Evolutionary conservation across 2,113 vertebrate genomes (phyloP).

Genomic region (Callorhinus ursinus): DNA sequence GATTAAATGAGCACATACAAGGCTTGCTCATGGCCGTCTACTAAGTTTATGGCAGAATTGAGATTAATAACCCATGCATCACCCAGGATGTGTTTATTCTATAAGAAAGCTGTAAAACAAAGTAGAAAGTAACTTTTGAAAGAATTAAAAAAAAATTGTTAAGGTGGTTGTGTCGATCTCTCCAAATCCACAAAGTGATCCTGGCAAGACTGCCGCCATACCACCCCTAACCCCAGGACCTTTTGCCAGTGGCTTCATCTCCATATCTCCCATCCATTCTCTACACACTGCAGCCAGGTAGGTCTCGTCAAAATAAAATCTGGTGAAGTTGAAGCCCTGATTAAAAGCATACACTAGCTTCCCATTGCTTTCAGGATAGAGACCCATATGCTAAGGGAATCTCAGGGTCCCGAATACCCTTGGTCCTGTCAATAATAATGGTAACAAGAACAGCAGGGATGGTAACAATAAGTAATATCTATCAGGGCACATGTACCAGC

Average conservation of each 20-base stretch:
- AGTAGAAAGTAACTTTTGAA: neutral
- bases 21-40: neutral
- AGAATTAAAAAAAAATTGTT: neutral
- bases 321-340: neutral
- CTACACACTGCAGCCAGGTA: neutral
- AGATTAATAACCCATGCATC: neutral
- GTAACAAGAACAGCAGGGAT: neutral
- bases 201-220: accelerated
- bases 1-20: neutral
- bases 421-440: neutral
- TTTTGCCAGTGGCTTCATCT: neutral
- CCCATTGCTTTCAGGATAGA: neutral
- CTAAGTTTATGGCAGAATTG: neutral
- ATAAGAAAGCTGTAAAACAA: neutral
- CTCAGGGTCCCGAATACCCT: neutral
- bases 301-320: neutral
- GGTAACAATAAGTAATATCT: neutral
- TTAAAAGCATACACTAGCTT: neutral
- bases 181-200: neutral
- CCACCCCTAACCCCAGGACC: neutral
- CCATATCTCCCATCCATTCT: neutral
- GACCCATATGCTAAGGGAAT: neutral
- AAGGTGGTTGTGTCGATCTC: neutral
- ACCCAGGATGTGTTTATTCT: neutral
- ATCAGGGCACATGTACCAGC: neutral